Conservation (phyloP, 2,113 vertebrate genomes). For the Neoarius graeffei region DNA sequence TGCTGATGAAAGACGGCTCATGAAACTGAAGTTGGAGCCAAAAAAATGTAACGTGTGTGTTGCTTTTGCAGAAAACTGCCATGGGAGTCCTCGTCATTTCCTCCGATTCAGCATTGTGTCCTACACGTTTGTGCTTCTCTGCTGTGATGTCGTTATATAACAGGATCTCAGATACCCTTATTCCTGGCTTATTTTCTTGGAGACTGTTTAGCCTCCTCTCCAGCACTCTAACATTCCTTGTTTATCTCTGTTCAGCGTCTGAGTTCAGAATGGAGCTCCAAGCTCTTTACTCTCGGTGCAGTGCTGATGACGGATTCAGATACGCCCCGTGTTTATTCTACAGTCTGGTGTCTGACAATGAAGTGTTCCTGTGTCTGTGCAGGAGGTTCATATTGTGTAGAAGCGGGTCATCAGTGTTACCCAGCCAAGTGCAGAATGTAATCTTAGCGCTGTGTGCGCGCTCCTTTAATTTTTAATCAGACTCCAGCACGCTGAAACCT, state of each 20-base stretch:
- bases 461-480: constrained; percentile 68
- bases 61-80: not conserved
- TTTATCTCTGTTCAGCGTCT: not conserved
- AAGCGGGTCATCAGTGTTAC: not conserved
- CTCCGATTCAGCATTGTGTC: not conserved
- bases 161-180: not conserved
- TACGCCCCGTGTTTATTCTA: not conserved
- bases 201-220: not conserved
- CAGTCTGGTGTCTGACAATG: not conserved
- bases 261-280: not conserved
- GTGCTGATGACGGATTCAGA: not conserved
- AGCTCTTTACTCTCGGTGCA: not conserved
- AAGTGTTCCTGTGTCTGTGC: not conserved
- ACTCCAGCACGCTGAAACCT: constrained; percentile 55
- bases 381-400: not conserved
- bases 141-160: not conserved
- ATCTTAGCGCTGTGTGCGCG: constrained; percentile 54
- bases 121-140: not conserved
- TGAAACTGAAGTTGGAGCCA: not conserved
- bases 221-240: not conserved
- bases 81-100: constrained; percentile 29
- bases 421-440: constrained; percentile 46
- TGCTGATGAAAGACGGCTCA: not conserved
- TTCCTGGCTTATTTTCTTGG: not conserved
- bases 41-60: not conserved